Conservation (phyloP, 1,140 invertebrate species). For the Adoxophyes honmai region DNA sequence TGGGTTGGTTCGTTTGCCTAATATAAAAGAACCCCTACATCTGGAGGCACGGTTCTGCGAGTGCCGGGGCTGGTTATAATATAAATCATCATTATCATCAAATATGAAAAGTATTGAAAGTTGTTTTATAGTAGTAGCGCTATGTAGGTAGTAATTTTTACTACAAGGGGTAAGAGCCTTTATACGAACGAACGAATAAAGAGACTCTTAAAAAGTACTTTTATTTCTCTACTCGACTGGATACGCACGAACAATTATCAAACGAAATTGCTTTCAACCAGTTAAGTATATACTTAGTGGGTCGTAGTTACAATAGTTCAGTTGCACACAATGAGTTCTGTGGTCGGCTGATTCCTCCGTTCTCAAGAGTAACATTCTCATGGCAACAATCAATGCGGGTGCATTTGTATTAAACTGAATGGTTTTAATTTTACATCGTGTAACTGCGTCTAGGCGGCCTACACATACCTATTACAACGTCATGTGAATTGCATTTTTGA, state of each 20-base stretch:
- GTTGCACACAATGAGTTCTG: conserved; percentile 28
- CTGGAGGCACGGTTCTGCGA: too few species aligned
- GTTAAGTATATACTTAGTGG: neutral
- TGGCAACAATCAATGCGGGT: conserved; percentile 57
- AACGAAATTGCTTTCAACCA: neutral
- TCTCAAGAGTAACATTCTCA: conserved; percentile 53
- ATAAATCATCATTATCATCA: too few species aligned
- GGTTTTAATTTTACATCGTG: conserved; percentile 41
- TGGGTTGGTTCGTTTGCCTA: too few species aligned
- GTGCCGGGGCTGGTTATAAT: too few species aligned
- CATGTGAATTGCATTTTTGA: conserved; percentile 1
- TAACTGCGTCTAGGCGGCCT: conserved; percentile 23
- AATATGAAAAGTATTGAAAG: too few species aligned
- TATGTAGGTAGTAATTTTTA: too few species aligned
- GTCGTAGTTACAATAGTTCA: conserved; percentile 3
- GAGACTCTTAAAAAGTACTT: neutral
- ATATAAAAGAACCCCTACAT: too few species aligned
- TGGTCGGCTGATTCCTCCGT: conserved; percentile 36
- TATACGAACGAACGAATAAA: neutral
- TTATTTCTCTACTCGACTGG: neutral
- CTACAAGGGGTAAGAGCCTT: too few species aligned
- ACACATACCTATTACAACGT: conserved; percentile 10
- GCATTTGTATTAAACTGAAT: conserved; percentile 42
- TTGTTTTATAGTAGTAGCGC: too few species aligned
- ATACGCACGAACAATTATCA: neutral